These are phyloP conservation scores for Hipposideros armiger DNA, from an alignment of 2,113 vertebrate species.

Conservation along the genomic window DNA sequence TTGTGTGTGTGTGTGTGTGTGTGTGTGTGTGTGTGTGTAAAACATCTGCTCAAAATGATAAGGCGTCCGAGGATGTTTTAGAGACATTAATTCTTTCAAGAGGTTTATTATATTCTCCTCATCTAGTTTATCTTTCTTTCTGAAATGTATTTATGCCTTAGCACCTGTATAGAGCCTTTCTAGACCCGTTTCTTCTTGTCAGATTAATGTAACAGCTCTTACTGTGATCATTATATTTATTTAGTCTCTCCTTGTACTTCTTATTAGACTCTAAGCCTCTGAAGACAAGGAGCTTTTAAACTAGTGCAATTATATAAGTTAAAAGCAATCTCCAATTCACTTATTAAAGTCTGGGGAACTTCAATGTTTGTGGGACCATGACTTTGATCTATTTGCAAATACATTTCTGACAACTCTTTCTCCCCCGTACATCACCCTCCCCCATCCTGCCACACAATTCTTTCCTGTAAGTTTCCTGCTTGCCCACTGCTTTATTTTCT, in stretches of 20 bases:
- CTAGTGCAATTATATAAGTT: neutral
- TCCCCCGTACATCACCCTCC: neutral
- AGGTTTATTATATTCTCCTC: neutral
- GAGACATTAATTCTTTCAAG: neutral
- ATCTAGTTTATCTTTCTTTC: conserved; percentile 4
- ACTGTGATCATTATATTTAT: neutral
- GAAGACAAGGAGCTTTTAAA: neutral
- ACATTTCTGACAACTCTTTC: conserved; percentile 41
- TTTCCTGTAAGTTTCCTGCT: neutral
- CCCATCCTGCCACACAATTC: neutral
- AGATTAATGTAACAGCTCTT: neutral
- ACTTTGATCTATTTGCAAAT: conserved; percentile 57
- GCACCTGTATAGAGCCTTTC: neutral
- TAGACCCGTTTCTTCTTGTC: neutral
- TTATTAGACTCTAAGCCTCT: neutral
- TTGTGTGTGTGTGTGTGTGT: neutral
- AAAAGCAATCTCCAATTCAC: conserved; percentile 5
- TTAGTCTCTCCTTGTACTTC: neutral
- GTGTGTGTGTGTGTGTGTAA: neutral
- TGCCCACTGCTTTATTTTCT: neutral
- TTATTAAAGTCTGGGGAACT: conserved; percentile 21
- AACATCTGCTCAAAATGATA: neutral
- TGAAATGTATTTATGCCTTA: neutral
- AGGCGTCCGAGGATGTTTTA: neutral
- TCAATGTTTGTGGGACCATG: conserved; percentile 23